Evolutionary conservation across 2,113 vertebrate species (phyloP), one percentile per base, ranked within the genome.

Genomic region (Stomatorhinus ivindoensis): DNA sequence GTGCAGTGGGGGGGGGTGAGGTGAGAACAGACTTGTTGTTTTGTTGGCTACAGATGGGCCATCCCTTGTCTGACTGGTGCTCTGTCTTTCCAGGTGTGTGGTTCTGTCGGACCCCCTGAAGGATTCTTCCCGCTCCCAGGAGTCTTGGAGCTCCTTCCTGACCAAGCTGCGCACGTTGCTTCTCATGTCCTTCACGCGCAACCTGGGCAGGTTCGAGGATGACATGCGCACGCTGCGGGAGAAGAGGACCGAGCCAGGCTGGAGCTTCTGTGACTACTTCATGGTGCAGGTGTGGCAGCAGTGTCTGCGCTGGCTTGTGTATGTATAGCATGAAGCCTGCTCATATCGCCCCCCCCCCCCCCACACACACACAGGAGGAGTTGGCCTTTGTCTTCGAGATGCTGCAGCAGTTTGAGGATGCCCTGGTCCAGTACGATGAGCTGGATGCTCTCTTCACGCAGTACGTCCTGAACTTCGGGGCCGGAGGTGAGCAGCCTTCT

Each of bases 251-350:
- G 98, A 99, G 94, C 97, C 98, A 0, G 98, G 97, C 88, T 99
- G 98, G 98, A 99, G 98, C 94, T 99, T 99, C 94, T 99, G 98
- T 87, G 97, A 99, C 88, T 99, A 99, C 94, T 99, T 99, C 95
- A 99, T 99, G 98, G 98, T 99, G 61, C 98, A 99, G 98, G 98
- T 99, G 92, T 1, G 82, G 61, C 6, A 24, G 5, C 2, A 3
- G 17, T 6, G 0, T 7, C 27, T 51, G 69, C 58, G 19, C 31
- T 55, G 31, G 2, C 11, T 1, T 19, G 0, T 0, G 1, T 3
- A 4, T 84, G 39, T 82, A 3, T 44, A 44, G 82, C 44, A 1
- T n/a, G 31, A 42, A 86, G 4, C n/a, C 50, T 3, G 39, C 27
- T 50, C 31, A 39, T 55, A 31, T 61, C 10, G n/a, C 53, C 19